Conservation (phyloP, 2,797 vertebrate genomes). For the Scomberomorus guttatus region DNA sequence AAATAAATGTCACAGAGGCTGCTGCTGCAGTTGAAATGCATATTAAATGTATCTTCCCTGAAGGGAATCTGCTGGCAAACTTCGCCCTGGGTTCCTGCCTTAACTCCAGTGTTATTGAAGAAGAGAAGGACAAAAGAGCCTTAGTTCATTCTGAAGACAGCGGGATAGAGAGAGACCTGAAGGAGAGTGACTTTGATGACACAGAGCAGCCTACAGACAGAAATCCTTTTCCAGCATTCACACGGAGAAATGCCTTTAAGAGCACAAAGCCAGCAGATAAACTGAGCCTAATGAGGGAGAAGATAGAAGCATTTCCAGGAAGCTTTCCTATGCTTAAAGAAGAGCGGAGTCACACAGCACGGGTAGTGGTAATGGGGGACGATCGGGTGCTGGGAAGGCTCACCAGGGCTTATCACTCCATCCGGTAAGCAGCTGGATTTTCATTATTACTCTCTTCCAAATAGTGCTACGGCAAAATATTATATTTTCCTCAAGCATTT, state of each 20-base stretch:
- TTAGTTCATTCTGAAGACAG: conserved; percentile 87
- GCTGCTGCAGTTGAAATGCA: background rate
- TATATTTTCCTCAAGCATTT: background rate
- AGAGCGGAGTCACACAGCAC: conserved; percentile 83
- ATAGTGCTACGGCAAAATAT: background rate
- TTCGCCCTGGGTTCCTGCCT: conserved; percentile 75
- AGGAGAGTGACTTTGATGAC: conserved; percentile 29
- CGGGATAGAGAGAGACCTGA: conserved; percentile 85
- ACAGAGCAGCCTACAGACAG: background rate
- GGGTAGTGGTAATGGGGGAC: conserved; percentile 89
- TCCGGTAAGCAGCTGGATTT: conserved; percentile 80
- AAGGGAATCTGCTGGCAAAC: conserved; percentile 88
- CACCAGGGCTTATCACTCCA: conserved; percentile 82
- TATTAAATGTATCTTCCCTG: background rate
- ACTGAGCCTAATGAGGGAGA: conserved; percentile 74
- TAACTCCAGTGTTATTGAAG: conserved; percentile 61
- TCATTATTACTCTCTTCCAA: background rate
- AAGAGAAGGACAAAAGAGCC: conserved; percentile 50
- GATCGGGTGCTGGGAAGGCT: conserved; percentile 89
- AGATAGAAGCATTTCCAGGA: conserved; percentile 56
- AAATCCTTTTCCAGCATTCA: conserved; percentile 49
- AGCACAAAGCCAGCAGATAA: conserved; percentile 67
- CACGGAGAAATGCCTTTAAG: conserved; percentile 83
- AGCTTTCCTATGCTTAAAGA: conserved; percentile 37
- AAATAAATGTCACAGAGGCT: background rate